Evolutionary conservation across 2,113 vertebrate genomes (phyloP), one percentile per base, ranked within the genome.

Genomic region (Bagarius yarrelli): DNA sequence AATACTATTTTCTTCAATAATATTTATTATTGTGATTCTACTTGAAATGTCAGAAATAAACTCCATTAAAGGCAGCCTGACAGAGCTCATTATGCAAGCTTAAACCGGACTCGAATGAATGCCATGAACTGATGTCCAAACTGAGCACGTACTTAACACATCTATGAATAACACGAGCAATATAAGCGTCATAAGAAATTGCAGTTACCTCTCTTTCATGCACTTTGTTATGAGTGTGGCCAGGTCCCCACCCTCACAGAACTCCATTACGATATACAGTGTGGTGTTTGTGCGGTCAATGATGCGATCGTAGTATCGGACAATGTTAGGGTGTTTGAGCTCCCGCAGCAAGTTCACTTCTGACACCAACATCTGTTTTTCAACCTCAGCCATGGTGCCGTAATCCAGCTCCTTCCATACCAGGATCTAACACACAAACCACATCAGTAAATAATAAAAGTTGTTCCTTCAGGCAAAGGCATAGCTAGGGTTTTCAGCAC

Each of bases 391-490:
- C 97, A 99, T 99, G 12, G 93, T 90, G 47, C 97, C 96, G 1
- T 99, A 99, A 86, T 99, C 96, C 30, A 99, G 91, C 85, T 98
- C 96, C 85, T 99, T 99, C 98, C 98, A 99, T 56, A 99, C 96
- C 0, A 99, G 90, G 60, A 97, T 84, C 98, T 99, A 66, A 23
- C 23, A 79, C 50, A 52, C 5, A 30, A 25, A 23, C 30, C 27
- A 61, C 5, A 19, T 63, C 34, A 14, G 1, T 5, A 23, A 40
- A 36, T 12, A 66, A 40, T 21, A 56, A 6, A 66, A 21, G 8
- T 25, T 8, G 13, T 69, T 44, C 12, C 13, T n/a, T n/a, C n/a
- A n/a, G n/a, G n/a, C n/a, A n/a, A n/a, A n/a, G n/a, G n/a, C n/a
- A n/a, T n/a, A n/a, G n/a, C n/a, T n/a, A n/a, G n/a, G n/a, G n/a